Conservation (phyloP, 2,888 invertebrate genomes). For the Pimpla rufipes region DNA sequence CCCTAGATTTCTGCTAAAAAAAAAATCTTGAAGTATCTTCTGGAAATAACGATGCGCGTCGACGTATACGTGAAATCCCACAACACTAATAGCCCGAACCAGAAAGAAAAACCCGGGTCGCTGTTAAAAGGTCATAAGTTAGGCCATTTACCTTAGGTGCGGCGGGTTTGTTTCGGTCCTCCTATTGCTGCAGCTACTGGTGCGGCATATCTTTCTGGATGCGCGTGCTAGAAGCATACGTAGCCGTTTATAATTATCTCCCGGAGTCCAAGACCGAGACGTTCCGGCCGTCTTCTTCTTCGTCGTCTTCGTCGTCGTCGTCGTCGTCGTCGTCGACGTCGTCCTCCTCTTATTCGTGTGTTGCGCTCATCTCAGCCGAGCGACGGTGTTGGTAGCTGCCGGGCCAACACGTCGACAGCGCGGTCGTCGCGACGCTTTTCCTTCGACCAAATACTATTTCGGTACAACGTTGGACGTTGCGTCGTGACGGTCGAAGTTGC, state of each 20-base stretch:
- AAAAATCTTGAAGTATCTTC: too few relatives aligned
- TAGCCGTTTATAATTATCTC: slow-evolving; percentile 68
- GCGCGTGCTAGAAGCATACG: slow-evolving; percentile 50
- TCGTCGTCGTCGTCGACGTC: too few relatives aligned
- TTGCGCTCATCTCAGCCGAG: slow-evolving; percentile 30
- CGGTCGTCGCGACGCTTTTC: slow-evolving; percentile 62
- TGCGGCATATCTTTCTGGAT: slow-evolving; percentile 58
- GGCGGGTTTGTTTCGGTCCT: slow-evolving; percentile 26
- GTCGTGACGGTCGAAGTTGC: slow-evolving; percentile 60
- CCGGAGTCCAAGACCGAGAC: slow-evolving; percentile 54
- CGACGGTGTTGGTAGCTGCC: slow-evolving; percentile 39
- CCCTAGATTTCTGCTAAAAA: too few relatives aligned
- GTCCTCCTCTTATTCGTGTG: slow-evolving; percentile 30
- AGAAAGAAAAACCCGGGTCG: neutral
- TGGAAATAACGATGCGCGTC: too few relatives aligned
- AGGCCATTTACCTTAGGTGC: slow-evolving; percentile 27
- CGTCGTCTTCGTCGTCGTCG: slow-evolving; percentile 40
- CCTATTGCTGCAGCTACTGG: slow-evolving; percentile 36
- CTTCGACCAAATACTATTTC: slow-evolving; percentile 68
- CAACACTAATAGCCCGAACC: neutral
- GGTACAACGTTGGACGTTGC: slow-evolving; percentile 62
- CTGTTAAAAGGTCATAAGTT: slow-evolving; percentile 6
- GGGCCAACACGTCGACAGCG: slow-evolving; percentile 54
- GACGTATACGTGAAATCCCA: neutral
- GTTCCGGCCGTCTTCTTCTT: slow-evolving; percentile 51